Evolutionary conservation across 2,797 vertebrate genomes (phyloP).

Genomic region (Artibeus lituratus): DNA sequence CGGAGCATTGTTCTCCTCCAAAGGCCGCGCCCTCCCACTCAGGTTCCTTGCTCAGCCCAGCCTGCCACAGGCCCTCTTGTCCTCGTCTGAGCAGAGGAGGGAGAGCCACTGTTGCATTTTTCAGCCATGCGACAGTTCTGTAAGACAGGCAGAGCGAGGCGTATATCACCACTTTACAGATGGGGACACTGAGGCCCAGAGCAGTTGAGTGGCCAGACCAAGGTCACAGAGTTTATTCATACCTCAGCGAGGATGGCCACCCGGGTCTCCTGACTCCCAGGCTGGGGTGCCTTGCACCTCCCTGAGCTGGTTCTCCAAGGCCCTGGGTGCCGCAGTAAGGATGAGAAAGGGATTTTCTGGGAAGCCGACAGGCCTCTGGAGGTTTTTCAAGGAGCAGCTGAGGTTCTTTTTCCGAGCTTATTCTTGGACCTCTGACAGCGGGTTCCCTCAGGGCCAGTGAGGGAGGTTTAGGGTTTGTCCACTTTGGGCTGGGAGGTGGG

Average conservation of each 20-base stretch:
- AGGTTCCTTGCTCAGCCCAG: not conserved
- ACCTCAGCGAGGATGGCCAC: not conserved
- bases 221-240: not conserved
- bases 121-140: not conserved
- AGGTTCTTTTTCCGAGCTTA: not conserved
- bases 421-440: not conserved
- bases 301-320: not conserved
- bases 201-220: not conserved
- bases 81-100: not conserved
- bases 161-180: not conserved
- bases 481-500: not conserved
- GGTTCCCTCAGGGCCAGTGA: not conserved
- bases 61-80: not conserved
- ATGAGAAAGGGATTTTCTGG: not conserved
- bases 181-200: not conserved
- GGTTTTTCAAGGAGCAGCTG: not conserved
- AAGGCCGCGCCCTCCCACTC: not conserved
- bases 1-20: conserved; percentile 4
- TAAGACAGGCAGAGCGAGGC: not conserved
- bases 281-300: not conserved
- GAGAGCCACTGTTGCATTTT: not conserved
- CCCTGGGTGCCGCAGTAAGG: not conserved
- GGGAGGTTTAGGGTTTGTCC: not conserved
- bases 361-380: not conserved
- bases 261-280: not conserved